Evolutionary conservation across 2,888 invertebrate genomes (phyloP).

Genomic region (Agriopis aurantiaria): DNA sequence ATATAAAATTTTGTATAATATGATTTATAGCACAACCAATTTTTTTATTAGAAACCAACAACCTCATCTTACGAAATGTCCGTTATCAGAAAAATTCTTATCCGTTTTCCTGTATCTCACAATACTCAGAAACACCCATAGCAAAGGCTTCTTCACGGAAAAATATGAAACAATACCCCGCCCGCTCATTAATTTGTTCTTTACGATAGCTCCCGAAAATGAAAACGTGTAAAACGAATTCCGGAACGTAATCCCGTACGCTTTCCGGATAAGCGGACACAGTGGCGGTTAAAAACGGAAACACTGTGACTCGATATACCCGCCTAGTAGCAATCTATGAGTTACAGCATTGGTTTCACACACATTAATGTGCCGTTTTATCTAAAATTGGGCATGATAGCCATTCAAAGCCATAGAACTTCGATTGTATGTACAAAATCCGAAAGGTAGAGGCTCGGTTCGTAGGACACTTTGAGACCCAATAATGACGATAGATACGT

Average conservation of each 20-base stretch:
- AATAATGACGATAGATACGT: no score
- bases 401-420: not conserved
- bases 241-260: conserved; percentile 42
- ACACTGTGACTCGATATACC: conserved; percentile 16
- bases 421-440: no score
- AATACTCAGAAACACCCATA: conserved; percentile 14
- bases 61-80: conserved; percentile 4
- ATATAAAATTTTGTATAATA: no score
- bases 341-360: not conserved
- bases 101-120: conserved; percentile 19
- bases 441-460: no score
- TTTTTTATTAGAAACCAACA: conserved; percentile 2
- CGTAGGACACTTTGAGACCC: no score
- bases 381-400: not conserved
- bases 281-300: conserved; percentile 43
- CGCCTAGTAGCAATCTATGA: not conserved
- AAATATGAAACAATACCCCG: conserved; percentile 39
- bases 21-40: no score
- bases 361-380: not conserved
- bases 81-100: conserved; percentile 15
- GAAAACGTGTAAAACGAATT: conserved; percentile 45
- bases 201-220: conserved; percentile 42
- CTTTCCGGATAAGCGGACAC: conserved; percentile 45
- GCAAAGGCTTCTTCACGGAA: conserved; percentile 20
- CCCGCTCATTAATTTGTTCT: conserved; percentile 40